Base-by-base conservation (phyloP, 2,888 invertebrate species). In the Coenonympha arcania region DNA sequence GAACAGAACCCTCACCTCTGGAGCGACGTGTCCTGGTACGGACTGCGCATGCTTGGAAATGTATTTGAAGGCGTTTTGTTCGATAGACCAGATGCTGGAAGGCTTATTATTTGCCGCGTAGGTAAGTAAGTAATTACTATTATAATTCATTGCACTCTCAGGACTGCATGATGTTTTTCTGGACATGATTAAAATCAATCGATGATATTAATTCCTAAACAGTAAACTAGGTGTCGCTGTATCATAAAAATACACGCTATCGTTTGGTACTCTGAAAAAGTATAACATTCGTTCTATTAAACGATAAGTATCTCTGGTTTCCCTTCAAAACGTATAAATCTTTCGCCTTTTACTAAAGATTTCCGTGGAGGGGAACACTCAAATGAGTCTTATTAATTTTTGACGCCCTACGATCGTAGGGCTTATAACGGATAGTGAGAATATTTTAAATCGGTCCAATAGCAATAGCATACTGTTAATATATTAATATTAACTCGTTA, bases 301-400 rank as follows among this genome's bases (percentile, higher is more conserved):
- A 6, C 3, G n/a, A n/a, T 1, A 8, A 2, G 9, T 22, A 31
- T 28, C 54, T 50, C 54, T 54, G 54, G 47, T 54, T 54, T 50
- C 54, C 54, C 50, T 54, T 54, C 54, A 54, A 55, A 53, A 62
- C 90, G 89, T 73, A 89, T 87, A 91, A 90, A 91, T 90, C 90
- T 91, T 91, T 91, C 90, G 90, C 90, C 90, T 90, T 90, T 91
- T 90, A 90, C 90, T 91, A 90, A 91, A 91, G 90, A 90, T 91
- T 90, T 90, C 90, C 90, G 90, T 90, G 90, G 90, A 89, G 90
- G 88, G 90, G 90, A 84, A 86, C 90, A 90, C 87, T 87, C 87
- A 88, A 89, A 91, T 90, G 90, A 90, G 90, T 90, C 89, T 89
- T 30, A 16, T 0, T 19, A 33, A 52, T 52, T 48, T 52, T 48